Percentiles rank a stretch among this genome's conserved stretches.
Conservation (phyloP, 2,797 vertebrate genomes). For the Bucorvus abyssinicus region DNA sequence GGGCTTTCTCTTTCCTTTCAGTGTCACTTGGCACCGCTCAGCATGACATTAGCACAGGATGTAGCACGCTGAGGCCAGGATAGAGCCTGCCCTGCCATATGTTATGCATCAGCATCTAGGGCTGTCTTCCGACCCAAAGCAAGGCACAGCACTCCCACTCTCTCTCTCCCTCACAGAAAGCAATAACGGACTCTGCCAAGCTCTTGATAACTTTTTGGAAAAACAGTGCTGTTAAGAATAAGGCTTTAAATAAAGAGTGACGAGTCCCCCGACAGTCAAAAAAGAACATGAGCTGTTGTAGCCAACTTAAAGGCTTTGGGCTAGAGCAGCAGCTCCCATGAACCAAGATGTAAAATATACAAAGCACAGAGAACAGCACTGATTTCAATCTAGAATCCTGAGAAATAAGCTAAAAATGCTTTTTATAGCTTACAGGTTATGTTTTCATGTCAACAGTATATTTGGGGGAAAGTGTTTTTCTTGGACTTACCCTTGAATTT, state of each 20-base stretch:
- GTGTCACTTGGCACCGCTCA: neutral
- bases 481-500: neutral
- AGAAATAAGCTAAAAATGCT: neutral
- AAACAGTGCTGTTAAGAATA: slow-evolving; percentile 27
- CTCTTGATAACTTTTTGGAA: slow-evolving; percentile 58
- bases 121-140: slow-evolving; percentile 37
- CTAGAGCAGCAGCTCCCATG: neutral
- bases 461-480: neutral
- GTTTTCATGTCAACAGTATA: neutral
- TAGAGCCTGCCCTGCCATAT: slow-evolving; percentile 20
- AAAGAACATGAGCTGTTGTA: neutral
- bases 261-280: neutral
- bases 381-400: neutral
- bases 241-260: slow-evolving; percentile 7
- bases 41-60: neutral
- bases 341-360: neutral
- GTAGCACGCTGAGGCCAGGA: neutral
- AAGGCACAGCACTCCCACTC: slow-evolving; percentile 36
- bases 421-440: neutral
- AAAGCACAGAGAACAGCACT: neutral
- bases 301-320: neutral
- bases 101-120: slow-evolving; percentile 36
- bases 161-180: neutral
- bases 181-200: slow-evolving; percentile 10
- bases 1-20: neutral